Percentiles rank a stretch among this genome's conserved stretches.
phyloP scores from a whole-genome alignment of 2,888 invertebrate genomes.

The Cancer borealis region DNA sequence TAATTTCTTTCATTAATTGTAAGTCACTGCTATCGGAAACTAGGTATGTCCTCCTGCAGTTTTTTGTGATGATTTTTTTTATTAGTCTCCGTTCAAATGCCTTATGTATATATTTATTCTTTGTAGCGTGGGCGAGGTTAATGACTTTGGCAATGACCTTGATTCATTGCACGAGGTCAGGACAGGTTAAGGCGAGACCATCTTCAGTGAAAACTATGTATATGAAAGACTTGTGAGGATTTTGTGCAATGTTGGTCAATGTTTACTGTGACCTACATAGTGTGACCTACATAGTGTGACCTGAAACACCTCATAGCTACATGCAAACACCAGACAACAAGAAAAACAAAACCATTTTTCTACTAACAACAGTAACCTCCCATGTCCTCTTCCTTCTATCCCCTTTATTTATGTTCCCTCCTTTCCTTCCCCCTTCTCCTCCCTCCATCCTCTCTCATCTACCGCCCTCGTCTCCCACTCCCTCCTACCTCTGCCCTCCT shows the following conservation, averaged over 20 bases:
- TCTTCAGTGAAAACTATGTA: neutral
- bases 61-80: neutral
- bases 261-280: too few species aligned
- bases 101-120: neutral
- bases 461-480: neutral
- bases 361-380: neutral
- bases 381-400: neutral
- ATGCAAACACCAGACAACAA: neutral
- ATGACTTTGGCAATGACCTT: neutral
- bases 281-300: neutral
- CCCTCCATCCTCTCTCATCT: neutral
- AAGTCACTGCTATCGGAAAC: neutral
- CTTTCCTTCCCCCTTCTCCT: neutral
- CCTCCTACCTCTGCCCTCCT: neutral
- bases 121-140: neutral
- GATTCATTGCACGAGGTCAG: neutral
- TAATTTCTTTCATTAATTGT: slow-evolving; percentile 34
- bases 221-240: neutral
- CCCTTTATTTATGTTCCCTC: neutral
- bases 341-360: neutral
- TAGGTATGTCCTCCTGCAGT: neutral
- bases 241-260: neutral
- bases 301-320: neutral
- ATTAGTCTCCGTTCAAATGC: neutral
- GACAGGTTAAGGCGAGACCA: neutral